These are phyloP conservation scores for Sisor rabdophorus DNA, from an alignment of 2,113 vertebrate species.

Conservation along the genomic window DNA sequence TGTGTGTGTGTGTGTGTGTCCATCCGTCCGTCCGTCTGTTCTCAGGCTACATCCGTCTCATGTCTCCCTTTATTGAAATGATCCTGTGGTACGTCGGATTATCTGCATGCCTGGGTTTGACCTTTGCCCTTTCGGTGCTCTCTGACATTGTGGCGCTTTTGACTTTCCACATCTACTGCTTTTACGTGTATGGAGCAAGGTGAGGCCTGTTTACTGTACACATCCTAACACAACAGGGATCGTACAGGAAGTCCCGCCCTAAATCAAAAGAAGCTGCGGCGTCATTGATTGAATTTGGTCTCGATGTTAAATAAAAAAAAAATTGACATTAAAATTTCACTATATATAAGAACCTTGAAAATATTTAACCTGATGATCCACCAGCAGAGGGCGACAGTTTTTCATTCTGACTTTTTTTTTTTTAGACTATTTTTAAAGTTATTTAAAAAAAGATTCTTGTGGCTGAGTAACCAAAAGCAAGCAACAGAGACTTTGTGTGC, in stretches of 20 bases:
- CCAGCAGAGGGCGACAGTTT: conserved; percentile 40
- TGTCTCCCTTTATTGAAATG: conserved; percentile 91
- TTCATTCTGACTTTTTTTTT: background rate
- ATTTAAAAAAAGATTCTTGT: background rate
- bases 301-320: too few species aligned
- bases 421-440: background rate
- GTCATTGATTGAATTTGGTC: too few species aligned
- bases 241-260: background rate
- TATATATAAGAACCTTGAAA: too few species aligned
- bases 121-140: conserved; percentile 85
- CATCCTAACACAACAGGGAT: background rate
- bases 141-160: conserved; percentile 90
- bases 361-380: background rate
- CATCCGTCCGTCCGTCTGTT: too few species aligned
- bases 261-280: background rate
- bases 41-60: conserved; percentile 91
- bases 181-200: conserved; percentile 98
- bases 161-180: conserved; percentile 99
- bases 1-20: background rate
- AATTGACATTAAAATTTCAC: background rate
- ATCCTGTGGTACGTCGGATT: conserved; percentile 95
- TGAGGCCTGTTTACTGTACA: conserved; percentile 51
- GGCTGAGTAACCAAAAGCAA: too few species aligned
- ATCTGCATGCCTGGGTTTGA: conserved; percentile 86
- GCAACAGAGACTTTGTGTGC: background rate